Conservation (phyloP, 2,888 invertebrate genomes). For the Drosophila kambysellisi region DNA sequence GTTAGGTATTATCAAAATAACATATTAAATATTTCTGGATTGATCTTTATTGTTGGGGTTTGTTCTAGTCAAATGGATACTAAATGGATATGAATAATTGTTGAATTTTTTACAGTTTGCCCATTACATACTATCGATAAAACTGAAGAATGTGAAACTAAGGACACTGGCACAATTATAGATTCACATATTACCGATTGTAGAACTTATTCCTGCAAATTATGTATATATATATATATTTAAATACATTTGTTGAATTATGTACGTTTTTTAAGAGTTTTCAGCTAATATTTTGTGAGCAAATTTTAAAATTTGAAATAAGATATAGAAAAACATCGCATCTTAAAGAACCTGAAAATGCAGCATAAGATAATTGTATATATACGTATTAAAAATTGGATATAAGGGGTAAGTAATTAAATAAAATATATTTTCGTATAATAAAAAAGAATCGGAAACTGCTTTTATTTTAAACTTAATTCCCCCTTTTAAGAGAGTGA, state of each 20-base stretch:
- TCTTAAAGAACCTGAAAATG: no score
- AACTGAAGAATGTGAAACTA: not conserved
- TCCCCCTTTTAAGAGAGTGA: no score
- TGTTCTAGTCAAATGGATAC: not conserved
- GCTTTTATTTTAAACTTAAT: no score
- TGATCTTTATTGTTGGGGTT: conserved; percentile 5
- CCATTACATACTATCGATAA: not conserved
- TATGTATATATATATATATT: not conserved
- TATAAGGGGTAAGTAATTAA: no score
- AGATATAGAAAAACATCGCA: no score
- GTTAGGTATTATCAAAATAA: conserved; percentile 1
- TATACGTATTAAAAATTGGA: no score
- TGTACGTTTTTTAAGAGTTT: not conserved
- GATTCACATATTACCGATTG: not conserved
- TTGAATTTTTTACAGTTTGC: not conserved
- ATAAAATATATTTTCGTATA: no score
- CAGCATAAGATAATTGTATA: no score
- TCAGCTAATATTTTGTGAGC: not conserved
- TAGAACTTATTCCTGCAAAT: no score
- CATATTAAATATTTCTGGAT: conserved; percentile 6
- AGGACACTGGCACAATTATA: not conserved
- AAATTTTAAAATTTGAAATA: not conserved
- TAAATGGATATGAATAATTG: not conserved
- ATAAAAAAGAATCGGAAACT: no score
- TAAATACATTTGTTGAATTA: not conserved